Conservation (phyloP, 2,888 invertebrate genomes). For the Crossocerus cetratus region DNA sequence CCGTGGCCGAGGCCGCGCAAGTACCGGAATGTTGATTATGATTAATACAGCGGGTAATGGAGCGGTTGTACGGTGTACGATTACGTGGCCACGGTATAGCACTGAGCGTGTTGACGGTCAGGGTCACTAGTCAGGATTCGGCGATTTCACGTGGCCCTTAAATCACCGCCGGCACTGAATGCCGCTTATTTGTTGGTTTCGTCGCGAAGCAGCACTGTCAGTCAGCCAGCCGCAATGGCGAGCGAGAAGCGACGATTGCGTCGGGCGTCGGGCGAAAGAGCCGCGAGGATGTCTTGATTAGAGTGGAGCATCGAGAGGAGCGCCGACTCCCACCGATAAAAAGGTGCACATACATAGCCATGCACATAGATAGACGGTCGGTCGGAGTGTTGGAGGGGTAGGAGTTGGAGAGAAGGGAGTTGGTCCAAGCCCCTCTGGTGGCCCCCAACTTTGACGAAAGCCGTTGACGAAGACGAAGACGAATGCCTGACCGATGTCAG, state of each 20-base stretch:
- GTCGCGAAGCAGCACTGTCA: slow-evolving; percentile 22
- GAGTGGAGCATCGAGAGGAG: neutral
- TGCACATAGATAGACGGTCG: neutral
- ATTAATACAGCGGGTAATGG: slow-evolving; percentile 31
- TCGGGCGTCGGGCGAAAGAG: no score
- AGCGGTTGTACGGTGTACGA: slow-evolving; percentile 20
- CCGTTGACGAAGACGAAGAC: slow-evolving; percentile 50
- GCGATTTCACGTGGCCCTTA: slow-evolving; percentile 45
- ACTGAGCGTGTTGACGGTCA: slow-evolving; percentile 13
- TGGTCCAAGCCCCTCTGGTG: no score
- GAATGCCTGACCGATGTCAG: slow-evolving; percentile 43
- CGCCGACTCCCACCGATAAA: neutral
- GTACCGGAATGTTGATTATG: slow-evolving; percentile 13
- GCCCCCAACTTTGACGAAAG: slow-evolving; percentile 45
- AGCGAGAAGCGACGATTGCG: slow-evolving; percentile 31
- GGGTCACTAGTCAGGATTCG: slow-evolving; percentile 35
- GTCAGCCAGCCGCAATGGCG: neutral
- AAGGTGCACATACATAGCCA: neutral
- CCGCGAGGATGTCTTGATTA: neutral
- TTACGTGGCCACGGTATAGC: slow-evolving; percentile 22
- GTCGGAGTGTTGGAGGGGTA: no score
- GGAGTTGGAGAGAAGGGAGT: slow-evolving; percentile 1
- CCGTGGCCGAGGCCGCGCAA: no score
- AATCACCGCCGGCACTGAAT: slow-evolving; percentile 48
- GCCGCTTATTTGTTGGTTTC: slow-evolving; percentile 38